Percentiles rank a stretch among this genome's conserved stretches.
These are phyloP conservation scores for Rattus rattus DNA, from an alignment of 2,113 vertebrate genomes.

Conservation along the genomic window DNA sequence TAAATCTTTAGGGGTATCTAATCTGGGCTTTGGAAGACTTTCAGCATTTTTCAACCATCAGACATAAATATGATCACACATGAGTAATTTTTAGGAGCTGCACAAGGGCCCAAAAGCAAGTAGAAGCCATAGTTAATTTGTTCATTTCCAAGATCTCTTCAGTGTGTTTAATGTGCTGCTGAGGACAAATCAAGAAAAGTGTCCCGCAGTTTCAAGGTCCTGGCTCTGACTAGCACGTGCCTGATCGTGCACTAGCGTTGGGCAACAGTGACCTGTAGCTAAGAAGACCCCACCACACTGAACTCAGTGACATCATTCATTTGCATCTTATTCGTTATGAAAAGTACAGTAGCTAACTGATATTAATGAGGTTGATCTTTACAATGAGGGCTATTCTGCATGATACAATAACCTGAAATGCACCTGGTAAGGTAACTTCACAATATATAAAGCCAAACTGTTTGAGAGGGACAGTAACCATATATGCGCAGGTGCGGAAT, in stretches of 20 bases:
- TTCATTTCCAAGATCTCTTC: not conserved
- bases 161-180: not conserved
- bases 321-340: not conserved
- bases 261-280: not conserved
- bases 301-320: not conserved
- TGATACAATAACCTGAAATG: not conserved
- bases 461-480: not conserved
- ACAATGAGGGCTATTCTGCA: not conserved
- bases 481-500: not conserved
- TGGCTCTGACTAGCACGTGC: not conserved
- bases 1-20: not conserved
- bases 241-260: not conserved
- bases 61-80: not conserved
- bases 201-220: not conserved
- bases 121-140: slow-evolving; percentile 12
- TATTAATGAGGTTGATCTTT: not conserved
- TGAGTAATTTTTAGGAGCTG: slow-evolving; percentile 11
- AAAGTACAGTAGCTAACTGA: not conserved
- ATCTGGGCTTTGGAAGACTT: not conserved
- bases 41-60: not conserved
- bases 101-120: not conserved
- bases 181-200: not conserved
- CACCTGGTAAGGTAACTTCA: not conserved
- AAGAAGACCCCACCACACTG: not conserved
- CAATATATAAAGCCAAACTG: not conserved